Base-by-base conservation (phyloP, 2,797 vertebrate genomes). In the Falco biarmicus region DNA sequence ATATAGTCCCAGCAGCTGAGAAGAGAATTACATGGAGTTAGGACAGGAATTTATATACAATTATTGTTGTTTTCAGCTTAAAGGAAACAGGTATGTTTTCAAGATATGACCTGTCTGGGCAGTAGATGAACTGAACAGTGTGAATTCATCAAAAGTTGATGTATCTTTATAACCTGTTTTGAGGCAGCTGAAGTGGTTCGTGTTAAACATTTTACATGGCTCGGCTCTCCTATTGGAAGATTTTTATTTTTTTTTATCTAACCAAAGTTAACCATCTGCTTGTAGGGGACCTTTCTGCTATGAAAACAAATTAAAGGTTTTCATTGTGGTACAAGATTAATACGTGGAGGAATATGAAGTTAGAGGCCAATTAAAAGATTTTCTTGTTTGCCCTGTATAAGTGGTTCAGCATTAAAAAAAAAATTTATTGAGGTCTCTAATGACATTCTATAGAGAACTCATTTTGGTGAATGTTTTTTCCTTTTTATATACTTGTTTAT, bases 121-220 rank as follows among this genome's bases (percentile, higher is more conserved):
- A 90, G 37, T 9, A 69, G 82, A 45, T 84, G 73, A 87, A 76
- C 43, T 22, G 29, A 87, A 48, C 24, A 64, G 29, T 71, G 45
- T 26, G 68, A 94, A 87, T 89, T 91, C 77, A 92, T 96, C 66
- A 63, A 47, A 83, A 93, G 39, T 51, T 86, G 51, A 31, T 90
- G 41, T 37, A 16, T 45, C 79, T 84, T 86, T 76, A n/a, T 61
- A 85, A 69, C 43, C 13, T 78, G 24, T 88, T 93, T 76, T 28
- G 37, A 76, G 84, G 76, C 50, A 81, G 57, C 57, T 69, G 22
- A 84, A 75, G 73, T 86, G 76, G 32, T 81, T 91, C 17, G 8
- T 34, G 43, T 88, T 91, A 86, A 95, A 66, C 91, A 84, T 87
- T 94, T 92, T 54, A 89, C 25, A 4, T 84, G 64, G 53, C 37